Percentiles rank a stretch among this genome's conserved stretches.
Evolutionary conservation across 2,888 invertebrate genomes (phyloP).

Genomic region (Netelia melanura): DNA sequence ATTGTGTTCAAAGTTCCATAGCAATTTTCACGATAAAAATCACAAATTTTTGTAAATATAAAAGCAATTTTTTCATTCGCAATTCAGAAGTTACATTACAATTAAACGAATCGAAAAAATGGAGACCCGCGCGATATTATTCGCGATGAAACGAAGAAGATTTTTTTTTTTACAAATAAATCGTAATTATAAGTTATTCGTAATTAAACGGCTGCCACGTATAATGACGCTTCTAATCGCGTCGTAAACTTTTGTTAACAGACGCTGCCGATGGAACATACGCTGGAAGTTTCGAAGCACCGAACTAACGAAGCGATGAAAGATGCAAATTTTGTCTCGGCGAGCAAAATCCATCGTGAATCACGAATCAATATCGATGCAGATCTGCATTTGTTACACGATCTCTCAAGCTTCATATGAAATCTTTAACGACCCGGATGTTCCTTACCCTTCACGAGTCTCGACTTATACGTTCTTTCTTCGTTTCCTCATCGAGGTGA

Average conservation of each 20-base stretch:
- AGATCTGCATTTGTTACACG: conserved; percentile 6
- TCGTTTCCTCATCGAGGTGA: not conserved
- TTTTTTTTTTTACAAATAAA: no score
- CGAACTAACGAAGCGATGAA: conserved; percentile 35
- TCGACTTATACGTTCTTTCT: not conserved
- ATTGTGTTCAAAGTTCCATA: not conserved
- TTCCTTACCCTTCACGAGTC: not conserved
- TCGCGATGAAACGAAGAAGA: no score
- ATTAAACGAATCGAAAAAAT: no score
- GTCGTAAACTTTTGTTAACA: conserved; percentile 40
- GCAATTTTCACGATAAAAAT: not conserved
- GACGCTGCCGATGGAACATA: conserved; percentile 47
- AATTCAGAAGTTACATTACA: no score
- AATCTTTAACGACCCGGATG: not conserved
- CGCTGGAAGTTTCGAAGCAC: conserved; percentile 30
- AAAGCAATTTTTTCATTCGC: not conserved
- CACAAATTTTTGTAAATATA: not conserved
- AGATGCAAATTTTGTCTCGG: conserved; percentile 50
- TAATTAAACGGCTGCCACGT: conserved; percentile 26
- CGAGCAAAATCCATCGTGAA: conserved; percentile 1
- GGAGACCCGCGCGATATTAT: no score
- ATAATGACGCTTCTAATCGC: conserved; percentile 31
- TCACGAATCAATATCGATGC: not conserved
- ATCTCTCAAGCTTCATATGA: not conserved
- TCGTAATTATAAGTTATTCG: no score